Conservation (phyloP, 2,113 vertebrate species). For the Leiothrix lutea region DNA sequence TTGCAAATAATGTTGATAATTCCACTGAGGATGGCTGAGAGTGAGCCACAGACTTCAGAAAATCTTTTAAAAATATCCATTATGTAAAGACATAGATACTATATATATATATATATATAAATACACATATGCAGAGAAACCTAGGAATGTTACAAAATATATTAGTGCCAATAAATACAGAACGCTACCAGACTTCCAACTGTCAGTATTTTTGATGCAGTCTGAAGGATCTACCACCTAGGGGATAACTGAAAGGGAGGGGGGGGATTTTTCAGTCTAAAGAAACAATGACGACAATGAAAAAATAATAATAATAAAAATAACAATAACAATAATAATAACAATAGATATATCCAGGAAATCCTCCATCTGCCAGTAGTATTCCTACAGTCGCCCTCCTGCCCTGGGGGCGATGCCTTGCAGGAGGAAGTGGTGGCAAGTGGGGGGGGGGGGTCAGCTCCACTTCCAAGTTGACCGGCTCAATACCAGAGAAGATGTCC, state of each 20-base stretch:
- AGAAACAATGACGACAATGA: neutral
- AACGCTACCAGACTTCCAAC: slow-evolving; percentile 53
- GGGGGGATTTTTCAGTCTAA: neutral
- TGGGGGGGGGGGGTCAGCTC: neutral
- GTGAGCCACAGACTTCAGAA: neutral
- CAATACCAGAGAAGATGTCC: slow-evolving; percentile 26
- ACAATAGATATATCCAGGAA: slow-evolving; percentile 22
- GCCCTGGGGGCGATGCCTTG: neutral
- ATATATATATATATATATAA: neutral
- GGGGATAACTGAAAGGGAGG: neutral
- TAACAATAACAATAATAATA: neutral
- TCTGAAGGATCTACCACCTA: slow-evolving; percentile 28
- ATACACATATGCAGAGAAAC: slow-evolving; percentile 77
- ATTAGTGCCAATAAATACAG: slow-evolving; percentile 71
- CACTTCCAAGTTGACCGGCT: neutral
- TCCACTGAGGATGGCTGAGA: neutral
- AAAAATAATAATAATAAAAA: neutral
- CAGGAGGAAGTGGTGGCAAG: neutral
- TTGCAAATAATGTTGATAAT: slow-evolving; percentile 10
- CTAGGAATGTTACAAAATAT: slow-evolving; percentile 74
- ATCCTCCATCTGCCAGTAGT: slow-evolving; percentile 65
- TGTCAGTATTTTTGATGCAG: slow-evolving; percentile 22
- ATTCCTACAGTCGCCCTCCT: slow-evolving; percentile 36
- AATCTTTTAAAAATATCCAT: neutral
- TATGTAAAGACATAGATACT: neutral